Base-by-base conservation (phyloP, 2,797 vertebrate genomes). In the Melanotaenia pygmaea region DNA sequence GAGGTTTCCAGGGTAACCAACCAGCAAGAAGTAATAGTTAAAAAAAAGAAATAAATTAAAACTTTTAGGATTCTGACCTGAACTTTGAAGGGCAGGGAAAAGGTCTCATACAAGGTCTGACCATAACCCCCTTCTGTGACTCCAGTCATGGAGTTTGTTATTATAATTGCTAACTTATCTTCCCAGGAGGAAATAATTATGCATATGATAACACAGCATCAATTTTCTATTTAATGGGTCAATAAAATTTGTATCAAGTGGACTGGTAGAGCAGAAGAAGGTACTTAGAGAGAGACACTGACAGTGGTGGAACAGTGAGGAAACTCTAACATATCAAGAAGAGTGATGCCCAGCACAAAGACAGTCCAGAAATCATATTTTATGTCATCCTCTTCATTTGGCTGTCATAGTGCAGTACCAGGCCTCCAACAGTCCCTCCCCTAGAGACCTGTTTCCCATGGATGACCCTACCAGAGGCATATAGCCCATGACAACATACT, bases 261-360 rank as follows among this genome's bases (percentile, higher is more conserved):
- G 24, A 53, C 18, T 67, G 43, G 54, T 45, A 24, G 28, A 71
- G 59, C 12, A 65, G 47, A 56, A 57, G 38, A 58, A 24, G 24
- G 30, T 22, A 30, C 47, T 73, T 53, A 43, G 26, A 24, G 45
- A 38, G 18, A 16, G 47, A 70, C 28, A 40, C 0, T 72, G 73
- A 81, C 20, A 54, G 47, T 69, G 28, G 28, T 38, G 22, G 70
- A 53, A 64, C 62, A 57, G 22, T 38, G 50, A 76, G 71, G 54
- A 75, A 76, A 84, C 43, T 65, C 43, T 65, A 60, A 67, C 34
- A 71, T 34, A 67, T 73, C 0, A 30, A 79, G 72, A 67, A 38
- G 18, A 74, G 45, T 70, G 63, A 84, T 54, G 30, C 14, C 34
- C 28, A 65, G 54, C 24, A 20, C 60, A 8, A 50, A 77, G 65